Evolutionary conservation across 2,888 invertebrate genomes (phyloP), one percentile per base, ranked within the genome.

Genomic region (Uloborus plumipes): DNA sequence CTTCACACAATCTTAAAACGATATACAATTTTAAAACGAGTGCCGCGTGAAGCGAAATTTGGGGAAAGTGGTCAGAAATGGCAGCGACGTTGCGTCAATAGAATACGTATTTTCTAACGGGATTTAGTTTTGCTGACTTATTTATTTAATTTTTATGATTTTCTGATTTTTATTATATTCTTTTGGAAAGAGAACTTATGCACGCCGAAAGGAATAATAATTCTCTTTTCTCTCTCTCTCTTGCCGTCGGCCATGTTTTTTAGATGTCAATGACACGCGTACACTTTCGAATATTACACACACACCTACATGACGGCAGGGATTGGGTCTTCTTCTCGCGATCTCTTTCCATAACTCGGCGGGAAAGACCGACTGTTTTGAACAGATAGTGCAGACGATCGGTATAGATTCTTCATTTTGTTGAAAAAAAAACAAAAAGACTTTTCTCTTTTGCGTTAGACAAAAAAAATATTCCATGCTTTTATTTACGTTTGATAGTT

Each of bases 191-290:
- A 59, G 66, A 69, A 80, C 61, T 73, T 80, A 74, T 80, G 73
- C 73, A 73, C 69, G 73, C 77, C 77, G 53, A 49, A 77, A 69
- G 50, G 55, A 18, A 31, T 58, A 51, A 51, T 59, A 26, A 49
- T 67, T 55, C 58, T 64, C 15, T 49, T 20, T 62, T 26, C 18
- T 64, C 18, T 69, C 16, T 66, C 66, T 66, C 26, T 61, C 50
- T 16, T 13, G 62, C 72, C 64, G 31, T 1, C 65, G 71, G 65
- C 72, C 66, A 72, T 78, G 71, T 65, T 70, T 64, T 69, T 67
- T 69, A 14, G 80, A 79, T 67, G 80, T 73, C 80, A 73, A 66
- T 80, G 80, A 80, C 80, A 73, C 69, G 16, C 51, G 31, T 47
- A 20, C 18, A 50, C 26, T 70, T 70, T 62, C 51, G 58, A 59